Evolutionary conservation across 2,113 vertebrate genomes (phyloP), one percentile per base, ranked within the genome.

Genomic region (Gopherus flavomarginatus): DNA sequence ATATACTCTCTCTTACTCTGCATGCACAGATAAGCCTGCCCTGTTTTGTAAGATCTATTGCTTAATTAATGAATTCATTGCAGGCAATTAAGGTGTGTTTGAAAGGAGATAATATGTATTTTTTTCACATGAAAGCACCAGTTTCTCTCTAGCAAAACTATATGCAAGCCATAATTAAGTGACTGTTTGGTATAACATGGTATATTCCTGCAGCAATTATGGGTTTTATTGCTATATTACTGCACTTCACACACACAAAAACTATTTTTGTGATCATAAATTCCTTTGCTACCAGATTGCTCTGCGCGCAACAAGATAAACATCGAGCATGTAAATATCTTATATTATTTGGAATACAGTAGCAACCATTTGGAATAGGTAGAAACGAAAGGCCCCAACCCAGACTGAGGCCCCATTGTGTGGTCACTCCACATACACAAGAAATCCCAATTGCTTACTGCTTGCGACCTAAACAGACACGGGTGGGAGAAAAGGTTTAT

Each of bases 61-160:
- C 95, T 96, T 97, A 97, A 97, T 97, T 96, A 97, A 97, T 97
- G 94, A 93, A 93, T 98, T 97, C 96, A 89, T 97, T 97, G 96
- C 94, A 90, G 95, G 95, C 96, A 97, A 97, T 97, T 97, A 97
- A 96, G 81, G 89, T 97, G 77, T 90, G 94, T 94, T 91, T 93
- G 96, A 96, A 94, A 62, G 93, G 95, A 94, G 88, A 94, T 90
- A 97, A 97, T 94, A 94, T 85, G 84, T 95, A 86, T 89, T 92
- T 97, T 88, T 96, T 97, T 95, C 95, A 96, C 88, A 93, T 75
- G 89, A 95, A 97, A 96, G 94, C 95, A 94, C 93, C 81, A 88
- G 81, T 95, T 97, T 96, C 97, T 95, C 94, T 95, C 94, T 91
- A 94, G 49, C 72, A 95, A 95, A 96, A 89, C 90, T 92, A 95